Conservation (phyloP, 2,797 vertebrate species). For the Heteromormyrus szaboi region DNA sequence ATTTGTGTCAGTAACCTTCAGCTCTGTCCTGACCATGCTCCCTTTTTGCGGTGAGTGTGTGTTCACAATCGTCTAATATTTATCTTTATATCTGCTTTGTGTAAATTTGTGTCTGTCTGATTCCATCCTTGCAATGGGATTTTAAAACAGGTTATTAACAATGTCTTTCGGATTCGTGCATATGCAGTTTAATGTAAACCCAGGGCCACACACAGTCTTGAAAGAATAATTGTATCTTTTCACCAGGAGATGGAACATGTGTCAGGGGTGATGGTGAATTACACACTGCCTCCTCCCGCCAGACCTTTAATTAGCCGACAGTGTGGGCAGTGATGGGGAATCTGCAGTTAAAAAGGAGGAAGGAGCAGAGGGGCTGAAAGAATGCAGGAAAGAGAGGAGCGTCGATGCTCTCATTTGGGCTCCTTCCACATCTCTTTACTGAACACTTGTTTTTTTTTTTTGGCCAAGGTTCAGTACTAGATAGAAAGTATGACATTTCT, state of each 20-base stretch:
- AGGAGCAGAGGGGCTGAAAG: background rate
- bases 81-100: background rate
- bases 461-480: background rate
- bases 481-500: slow-evolving; percentile 8
- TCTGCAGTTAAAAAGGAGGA: slow-evolving; percentile 33
- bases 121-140: background rate
- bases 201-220: slow-evolving; percentile 34
- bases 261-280: slow-evolving; percentile 65
- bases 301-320: slow-evolving; percentile 64
- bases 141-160: slow-evolving; percentile 7
- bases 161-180: background rate
- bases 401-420: background rate
- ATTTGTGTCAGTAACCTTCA: slow-evolving; percentile 3
- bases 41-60: background rate
- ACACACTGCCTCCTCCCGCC: slow-evolving; percentile 55
- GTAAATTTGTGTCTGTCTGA: background rate
- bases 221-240: slow-evolving; percentile 69
- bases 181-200: slow-evolving; percentile 18
- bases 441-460: background rate
- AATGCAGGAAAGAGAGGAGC: slow-evolving; percentile 11
- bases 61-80: background rate
- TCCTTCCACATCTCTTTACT: background rate
- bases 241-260: slow-evolving; percentile 50
- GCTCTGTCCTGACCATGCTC: background rate
- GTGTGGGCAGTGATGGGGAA: slow-evolving; percentile 47